phyloP scores from a whole-genome alignment of 2,113 vertebrate species.

The Chionomys nivalis region DNA sequence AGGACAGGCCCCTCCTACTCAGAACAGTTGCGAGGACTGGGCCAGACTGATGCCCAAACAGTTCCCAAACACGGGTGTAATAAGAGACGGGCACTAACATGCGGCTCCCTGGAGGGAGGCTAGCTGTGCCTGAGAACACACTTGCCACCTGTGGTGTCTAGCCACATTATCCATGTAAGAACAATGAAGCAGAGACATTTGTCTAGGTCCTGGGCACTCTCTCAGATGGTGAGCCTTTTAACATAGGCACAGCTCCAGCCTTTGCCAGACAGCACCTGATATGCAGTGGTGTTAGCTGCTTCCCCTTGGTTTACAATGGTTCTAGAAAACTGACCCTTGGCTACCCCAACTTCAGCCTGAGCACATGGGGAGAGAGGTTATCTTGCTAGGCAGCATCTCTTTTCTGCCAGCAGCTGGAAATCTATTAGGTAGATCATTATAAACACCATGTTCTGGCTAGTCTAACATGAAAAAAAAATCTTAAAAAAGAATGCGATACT shows the following conservation, averaged over 20 bases:
- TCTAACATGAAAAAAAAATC: neutral
- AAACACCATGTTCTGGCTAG: neutral
- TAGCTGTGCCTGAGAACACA: too few relatives aligned
- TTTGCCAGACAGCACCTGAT: too few relatives aligned
- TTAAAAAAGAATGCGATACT: neutral
- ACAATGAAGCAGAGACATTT: neutral
- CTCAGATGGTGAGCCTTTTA: neutral
- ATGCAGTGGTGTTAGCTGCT: rapidly evolving
- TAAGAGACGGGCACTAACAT: neutral
- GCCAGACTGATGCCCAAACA: rapidly evolving
- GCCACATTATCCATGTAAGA: rapidly evolving
- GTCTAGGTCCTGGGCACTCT: neutral
- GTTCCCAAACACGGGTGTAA: too few relatives aligned
- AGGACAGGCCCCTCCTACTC: too few relatives aligned
- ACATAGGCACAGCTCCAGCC: neutral
- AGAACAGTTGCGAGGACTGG: neutral
- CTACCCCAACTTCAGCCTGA: neutral
- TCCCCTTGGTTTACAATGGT: rapidly evolving
- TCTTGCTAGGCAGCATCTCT: too few relatives aligned
- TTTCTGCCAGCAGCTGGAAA: neutral
- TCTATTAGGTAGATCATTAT: too few relatives aligned
- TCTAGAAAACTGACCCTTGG: neutral
- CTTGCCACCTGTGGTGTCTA: too few relatives aligned
- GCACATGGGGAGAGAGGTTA: rapidly evolving
- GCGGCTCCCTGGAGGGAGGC: rapidly evolving